Evolutionary conservation across 2,888 invertebrate genomes (phyloP), one percentile per base, ranked within the genome.

Genomic region (Amphipyra berbera): DNA sequence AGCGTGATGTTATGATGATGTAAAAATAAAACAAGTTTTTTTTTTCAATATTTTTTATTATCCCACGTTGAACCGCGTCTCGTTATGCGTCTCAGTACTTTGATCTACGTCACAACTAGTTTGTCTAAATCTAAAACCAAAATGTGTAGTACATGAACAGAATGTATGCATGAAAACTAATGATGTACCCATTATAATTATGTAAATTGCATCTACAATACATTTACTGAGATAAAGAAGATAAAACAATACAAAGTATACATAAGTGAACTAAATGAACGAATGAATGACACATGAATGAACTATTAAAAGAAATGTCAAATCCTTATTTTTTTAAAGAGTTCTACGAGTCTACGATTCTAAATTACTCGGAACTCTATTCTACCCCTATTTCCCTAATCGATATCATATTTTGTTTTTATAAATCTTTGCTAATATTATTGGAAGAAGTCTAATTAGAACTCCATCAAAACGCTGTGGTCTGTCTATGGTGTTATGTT

Each of bases 21-120:
- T 3, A 1, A 37, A 49, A 73, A 69, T 54, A 64, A 85, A 79
- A 77, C 61, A 72, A 71, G 41, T 49, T 6, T 7, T 9, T 12
- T 42, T 47, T 58, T 72, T 70, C 75, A 77, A 61, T 55, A 48
- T 72, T 83, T 90, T 90, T 88, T 87, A 63, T 56, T 75, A 86
- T 82, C 82, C 84, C 80, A 79, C 71, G 78, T 81, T 83, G 87
- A 89, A 82, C 86, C 88, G 81, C 81, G 69, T 82, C 85, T 83
- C 83, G 84, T 87, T 78, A 73, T 78, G 72, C 71, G 74, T 84
- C 82, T 79, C 80, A 83, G 77, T 78, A 72, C 47, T 73, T 57
- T 69, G 45, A 69, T 61, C 68, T 79, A 76, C 69, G 57, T 71
- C 61, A 76, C 71, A 74, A 73, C 68, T 78, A 79, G n/a, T 59